Evolutionary conservation across 2,888 invertebrate genomes (phyloP).

Genomic region (Acleris cristana): DNA sequence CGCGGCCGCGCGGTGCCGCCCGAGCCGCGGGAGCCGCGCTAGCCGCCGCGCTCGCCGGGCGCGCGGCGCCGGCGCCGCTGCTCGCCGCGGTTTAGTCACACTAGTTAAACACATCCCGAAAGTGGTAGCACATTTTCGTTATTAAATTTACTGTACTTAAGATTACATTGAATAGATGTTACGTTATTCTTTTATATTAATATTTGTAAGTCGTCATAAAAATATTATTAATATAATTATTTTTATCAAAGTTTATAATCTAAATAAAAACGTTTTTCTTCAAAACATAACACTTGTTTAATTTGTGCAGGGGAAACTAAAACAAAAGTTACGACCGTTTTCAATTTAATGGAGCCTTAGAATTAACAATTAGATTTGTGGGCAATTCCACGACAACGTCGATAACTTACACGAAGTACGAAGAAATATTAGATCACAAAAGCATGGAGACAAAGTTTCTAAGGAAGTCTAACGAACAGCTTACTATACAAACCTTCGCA

Average conservation of each 20-base stretch:
- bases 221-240: conserved; percentile 85
- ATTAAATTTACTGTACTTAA: conserved; percentile 73
- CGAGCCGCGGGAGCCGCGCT: conserved; percentile 43
- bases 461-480: conserved; percentile 12
- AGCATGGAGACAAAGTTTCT: conserved; percentile 55
- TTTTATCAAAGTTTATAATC: conserved; percentile 86
- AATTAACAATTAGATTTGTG: conserved; percentile 48
- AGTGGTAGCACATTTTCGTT: conserved; percentile 81
- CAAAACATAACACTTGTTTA: conserved; percentile 67
- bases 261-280: conserved; percentile 85
- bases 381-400: conserved; percentile 50
- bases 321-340: conserved; percentile 26
- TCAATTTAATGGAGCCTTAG: conserved; percentile 46
- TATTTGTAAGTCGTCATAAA: conserved; percentile 84
- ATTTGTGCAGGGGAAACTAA: conserved; percentile 1
- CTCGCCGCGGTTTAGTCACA: conserved; percentile 71
- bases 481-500: too few species aligned
- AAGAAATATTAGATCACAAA: conserved; percentile 44
- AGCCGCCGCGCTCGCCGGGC: conserved; percentile 38
- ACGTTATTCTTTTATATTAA: conserved; percentile 84
- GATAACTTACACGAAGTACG: conserved; percentile 60
- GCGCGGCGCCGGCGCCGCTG: conserved; percentile 44
- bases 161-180: conserved; percentile 81
- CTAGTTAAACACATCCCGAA: conserved; percentile 80
- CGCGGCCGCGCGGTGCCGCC: conserved; percentile 36